phyloP scores from a whole-genome alignment of 2,797 vertebrate genomes.

The Galagoides demidoff region DNA sequence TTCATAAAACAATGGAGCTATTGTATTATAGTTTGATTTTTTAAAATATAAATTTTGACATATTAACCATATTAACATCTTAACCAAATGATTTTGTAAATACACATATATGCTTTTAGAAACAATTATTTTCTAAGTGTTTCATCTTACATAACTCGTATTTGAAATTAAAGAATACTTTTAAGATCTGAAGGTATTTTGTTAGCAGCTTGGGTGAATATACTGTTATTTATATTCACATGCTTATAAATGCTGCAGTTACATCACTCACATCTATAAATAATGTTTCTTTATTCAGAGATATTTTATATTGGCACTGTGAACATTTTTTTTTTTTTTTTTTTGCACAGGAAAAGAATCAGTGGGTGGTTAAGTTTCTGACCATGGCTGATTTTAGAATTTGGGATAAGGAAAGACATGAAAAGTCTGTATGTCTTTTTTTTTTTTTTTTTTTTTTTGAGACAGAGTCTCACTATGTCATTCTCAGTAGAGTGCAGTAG shows the following conservation, averaged over 20 bases:
- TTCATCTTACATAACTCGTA: constrained; percentile 1
- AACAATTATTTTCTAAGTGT: not conserved
- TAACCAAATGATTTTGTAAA: constrained; percentile 21
- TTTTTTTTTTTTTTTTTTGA: no score
- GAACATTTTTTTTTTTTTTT: constrained; percentile 57
- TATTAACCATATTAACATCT: no score
- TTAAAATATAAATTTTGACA: constrained; percentile 40
- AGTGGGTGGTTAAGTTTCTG: constrained; percentile 47
- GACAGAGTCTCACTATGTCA: no score
- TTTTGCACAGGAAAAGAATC: constrained; percentile 28
- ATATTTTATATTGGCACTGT: constrained; percentile 44
- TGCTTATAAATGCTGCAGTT: constrained; percentile 32
- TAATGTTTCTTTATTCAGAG: constrained; percentile 58
- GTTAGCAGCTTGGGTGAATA: constrained; percentile 15
- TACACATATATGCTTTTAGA: not conserved
- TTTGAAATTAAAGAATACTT: constrained; percentile 39
- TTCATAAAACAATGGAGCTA: not conserved
- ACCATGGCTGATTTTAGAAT: constrained; percentile 62
- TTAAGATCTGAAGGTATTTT: constrained; percentile 37
- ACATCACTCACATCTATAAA: constrained; percentile 4
- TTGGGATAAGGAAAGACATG: constrained; percentile 43
- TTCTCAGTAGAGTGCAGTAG: no score
- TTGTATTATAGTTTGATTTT: not conserved
- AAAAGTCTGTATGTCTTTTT: not conserved
- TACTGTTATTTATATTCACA: constrained; percentile 27